Percentiles rank a stretch among this genome's conserved stretches.
Evolutionary conservation across 2,888 invertebrate genomes (phyloP).

Genomic region (Drosophila koepferae): DNA sequence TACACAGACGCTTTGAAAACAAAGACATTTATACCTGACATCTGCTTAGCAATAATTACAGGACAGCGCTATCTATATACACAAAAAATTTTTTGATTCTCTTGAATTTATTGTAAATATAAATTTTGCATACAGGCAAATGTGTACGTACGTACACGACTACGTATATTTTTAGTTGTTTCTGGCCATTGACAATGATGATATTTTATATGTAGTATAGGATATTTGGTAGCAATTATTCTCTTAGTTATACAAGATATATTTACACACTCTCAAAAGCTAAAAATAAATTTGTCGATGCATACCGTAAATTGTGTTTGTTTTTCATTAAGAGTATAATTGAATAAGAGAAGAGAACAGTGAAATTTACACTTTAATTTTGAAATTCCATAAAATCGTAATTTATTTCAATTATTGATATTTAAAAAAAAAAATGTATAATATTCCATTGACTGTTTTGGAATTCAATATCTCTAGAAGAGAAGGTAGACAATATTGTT

Average conservation of each 20-base stretch:
- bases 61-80: too few species aligned
- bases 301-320: neutral
- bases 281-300: constrained; percentile 42
- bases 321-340: neutral
- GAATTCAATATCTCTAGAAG: constrained; percentile 66
- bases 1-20: neutral
- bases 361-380: neutral
- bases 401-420: too few species aligned
- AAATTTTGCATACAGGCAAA: neutral
- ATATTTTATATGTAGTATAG: neutral
- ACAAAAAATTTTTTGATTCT: too few species aligned
- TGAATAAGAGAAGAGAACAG: neutral
- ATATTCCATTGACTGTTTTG: constrained; percentile 84
- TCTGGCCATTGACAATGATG: too few species aligned
- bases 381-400: too few species aligned
- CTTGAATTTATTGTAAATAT: neutral
- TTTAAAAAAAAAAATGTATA: constrained; percentile 35
- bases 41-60: neutral
- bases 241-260: neutral
- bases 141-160: too few species aligned
- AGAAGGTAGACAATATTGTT: constrained; percentile 27
- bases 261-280: constrained; percentile 6
- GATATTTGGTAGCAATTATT: constrained; percentile 4
- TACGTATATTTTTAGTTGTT: too few species aligned
- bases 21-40: neutral